These are phyloP conservation scores for Tenebrosternarchus preto DNA, from an alignment of 2,113 vertebrate species.

Conservation along the genomic window DNA sequence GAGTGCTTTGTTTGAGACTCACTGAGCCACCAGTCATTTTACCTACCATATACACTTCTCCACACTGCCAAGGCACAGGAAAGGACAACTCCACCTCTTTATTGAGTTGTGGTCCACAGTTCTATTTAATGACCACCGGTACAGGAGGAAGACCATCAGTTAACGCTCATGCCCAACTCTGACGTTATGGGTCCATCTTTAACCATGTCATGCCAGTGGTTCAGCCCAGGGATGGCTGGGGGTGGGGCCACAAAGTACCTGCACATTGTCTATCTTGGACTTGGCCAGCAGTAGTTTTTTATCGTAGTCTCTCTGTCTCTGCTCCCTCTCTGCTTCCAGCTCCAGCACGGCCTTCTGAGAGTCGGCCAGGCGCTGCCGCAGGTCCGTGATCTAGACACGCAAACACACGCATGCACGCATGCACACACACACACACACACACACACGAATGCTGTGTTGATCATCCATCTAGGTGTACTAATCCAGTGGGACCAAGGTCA, in stretches of 20 bases:
- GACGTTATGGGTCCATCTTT: too few relatives aligned
- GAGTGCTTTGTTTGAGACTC: too few relatives aligned
- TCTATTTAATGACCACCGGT: too few relatives aligned
- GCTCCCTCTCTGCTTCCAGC: slow-evolving; percentile 87
- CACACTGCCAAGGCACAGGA: too few relatives aligned
- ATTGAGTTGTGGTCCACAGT: too few relatives aligned
- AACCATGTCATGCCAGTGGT: too few relatives aligned
- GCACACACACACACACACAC: neutral
- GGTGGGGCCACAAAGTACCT: slow-evolving; percentile 69
- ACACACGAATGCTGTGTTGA: neutral
- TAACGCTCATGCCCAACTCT: too few relatives aligned
- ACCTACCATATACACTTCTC: too few relatives aligned
- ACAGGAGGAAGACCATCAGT: too few relatives aligned
- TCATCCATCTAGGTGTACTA: neutral
- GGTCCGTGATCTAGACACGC: slow-evolving; percentile 83
- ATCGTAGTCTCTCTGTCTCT: slow-evolving; percentile 94
- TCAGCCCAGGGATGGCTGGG: too few relatives aligned
- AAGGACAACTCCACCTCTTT: too few relatives aligned
- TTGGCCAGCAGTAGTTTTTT: slow-evolving; percentile 94
- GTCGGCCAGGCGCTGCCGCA: slow-evolving; percentile 87
- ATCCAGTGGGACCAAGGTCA: neutral
- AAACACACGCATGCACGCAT: neutral
- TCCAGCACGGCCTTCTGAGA: slow-evolving; percentile 84
- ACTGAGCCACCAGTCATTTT: too few relatives aligned
- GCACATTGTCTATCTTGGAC: slow-evolving; percentile 93